phyloP scores from a whole-genome alignment of 2,888 invertebrate species.

The Tachystola acroxantha region DNA sequence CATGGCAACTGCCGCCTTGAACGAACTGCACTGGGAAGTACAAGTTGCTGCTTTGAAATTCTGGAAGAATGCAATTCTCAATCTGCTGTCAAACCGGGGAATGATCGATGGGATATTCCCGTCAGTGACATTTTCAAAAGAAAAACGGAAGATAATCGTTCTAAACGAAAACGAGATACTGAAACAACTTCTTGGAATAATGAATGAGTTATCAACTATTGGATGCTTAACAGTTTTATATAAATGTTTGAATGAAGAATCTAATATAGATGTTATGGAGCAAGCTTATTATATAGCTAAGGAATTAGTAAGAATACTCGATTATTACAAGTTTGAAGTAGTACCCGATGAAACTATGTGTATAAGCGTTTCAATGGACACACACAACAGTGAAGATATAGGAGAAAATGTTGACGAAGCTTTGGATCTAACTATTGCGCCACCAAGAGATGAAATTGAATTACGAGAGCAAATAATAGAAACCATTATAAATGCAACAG shows the following conservation, averaged over 20 bases:
- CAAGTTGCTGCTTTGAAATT: constrained; percentile 81
- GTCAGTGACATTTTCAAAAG: constrained; percentile 84
- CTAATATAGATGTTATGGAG: constrained; percentile 82
- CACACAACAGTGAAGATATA: no score
- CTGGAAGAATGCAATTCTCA: constrained; percentile 80
- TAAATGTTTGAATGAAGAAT: constrained; percentile 79
- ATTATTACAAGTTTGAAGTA: constrained; percentile 57
- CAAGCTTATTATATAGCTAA: constrained; percentile 70
- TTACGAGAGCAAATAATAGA: constrained; percentile 59
- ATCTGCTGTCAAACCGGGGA: constrained; percentile 67
- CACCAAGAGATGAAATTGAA: not conserved
- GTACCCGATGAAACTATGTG: constrained; percentile 10
- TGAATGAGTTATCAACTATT: constrained; percentile 79
- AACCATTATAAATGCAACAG: constrained; percentile 73
- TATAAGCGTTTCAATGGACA: no score
- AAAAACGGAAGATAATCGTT: constrained; percentile 83
- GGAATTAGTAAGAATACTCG: constrained; percentile 63
- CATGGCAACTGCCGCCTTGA: constrained; percentile 78
- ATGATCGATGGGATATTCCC: constrained; percentile 88
- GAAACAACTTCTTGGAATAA: constrained; percentile 76
- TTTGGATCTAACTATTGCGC: not conserved
- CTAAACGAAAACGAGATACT: constrained; percentile 80
- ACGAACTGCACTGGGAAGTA: constrained; percentile 87
- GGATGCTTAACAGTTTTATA: constrained; percentile 83
- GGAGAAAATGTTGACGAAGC: not conserved